Conservation (phyloP, 1,140 invertebrate species). For the Hestina assimilis region DNA sequence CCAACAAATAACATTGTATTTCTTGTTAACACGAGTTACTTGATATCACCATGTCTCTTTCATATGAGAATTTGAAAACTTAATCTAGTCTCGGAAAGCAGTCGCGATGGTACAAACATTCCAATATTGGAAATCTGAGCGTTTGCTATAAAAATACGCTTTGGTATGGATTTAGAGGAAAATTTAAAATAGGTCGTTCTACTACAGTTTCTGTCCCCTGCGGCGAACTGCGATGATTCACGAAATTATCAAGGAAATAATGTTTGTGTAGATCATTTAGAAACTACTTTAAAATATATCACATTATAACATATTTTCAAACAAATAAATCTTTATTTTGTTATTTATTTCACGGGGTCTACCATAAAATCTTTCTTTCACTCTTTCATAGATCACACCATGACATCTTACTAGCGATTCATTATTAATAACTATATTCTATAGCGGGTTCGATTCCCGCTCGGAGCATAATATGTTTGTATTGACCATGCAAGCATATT, state of each 20-base stretch:
- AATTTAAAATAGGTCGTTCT: constrained; percentile 54
- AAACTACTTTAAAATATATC: no score
- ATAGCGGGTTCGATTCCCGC: no score
- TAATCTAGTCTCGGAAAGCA: constrained; percentile 36
- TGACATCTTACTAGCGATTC: no score
- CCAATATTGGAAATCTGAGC: constrained; percentile 55
- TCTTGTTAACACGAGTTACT: constrained; percentile 20
- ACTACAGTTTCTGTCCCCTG: constrained; percentile 29
- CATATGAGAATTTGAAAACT: constrained; percentile 29
- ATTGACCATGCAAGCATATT: no score
- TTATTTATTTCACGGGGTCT: no score
- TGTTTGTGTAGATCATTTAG: no score
- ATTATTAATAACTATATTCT: no score
- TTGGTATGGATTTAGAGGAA: constrained; percentile 35
- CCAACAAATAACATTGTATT: constrained; percentile 14
- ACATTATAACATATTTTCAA: no score
- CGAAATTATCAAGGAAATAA: constrained; percentile 12
- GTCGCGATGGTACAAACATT: constrained; percentile 38
- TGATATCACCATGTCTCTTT: constrained; percentile 21
- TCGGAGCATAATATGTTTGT: no score
- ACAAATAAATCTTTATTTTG: no score
- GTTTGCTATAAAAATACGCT: constrained; percentile 45
- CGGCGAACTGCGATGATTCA: constrained; percentile 22
- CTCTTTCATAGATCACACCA: no score
- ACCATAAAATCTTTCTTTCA: no score